Evolutionary conservation across 2,888 invertebrate species (phyloP).

Genomic region (Julus scandinavius): DNA sequence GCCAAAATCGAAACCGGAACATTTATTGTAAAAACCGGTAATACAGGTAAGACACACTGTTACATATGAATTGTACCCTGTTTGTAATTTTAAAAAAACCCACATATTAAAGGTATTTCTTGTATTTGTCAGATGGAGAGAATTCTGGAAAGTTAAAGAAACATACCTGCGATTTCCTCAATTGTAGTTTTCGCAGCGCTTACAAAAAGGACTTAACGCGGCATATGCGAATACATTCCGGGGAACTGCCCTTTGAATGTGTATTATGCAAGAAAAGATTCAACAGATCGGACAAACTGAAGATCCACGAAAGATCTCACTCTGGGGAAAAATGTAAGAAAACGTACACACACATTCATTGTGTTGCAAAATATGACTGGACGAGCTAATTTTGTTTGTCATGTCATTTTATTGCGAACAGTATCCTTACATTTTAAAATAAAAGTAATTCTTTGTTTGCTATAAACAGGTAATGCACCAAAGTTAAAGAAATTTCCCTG

Average conservation of each 20-base stretch:
- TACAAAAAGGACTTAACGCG: conserved; percentile 54
- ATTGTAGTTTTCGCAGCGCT: conserved; percentile 48
- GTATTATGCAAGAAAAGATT: conserved; percentile 50
- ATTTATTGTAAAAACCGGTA: neutral
- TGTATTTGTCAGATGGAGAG: neutral
- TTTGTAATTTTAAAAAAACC: too few relatives aligned
- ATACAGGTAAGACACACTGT: neutral
- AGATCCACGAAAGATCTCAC: conserved; percentile 51
- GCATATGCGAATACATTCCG: conserved; percentile 54
- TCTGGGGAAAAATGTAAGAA: neutral
- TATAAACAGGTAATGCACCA: neutral
- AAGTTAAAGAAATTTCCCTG: conserved; percentile 40
- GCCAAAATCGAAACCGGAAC: neutral
- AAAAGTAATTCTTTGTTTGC: neutral
- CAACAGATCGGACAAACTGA: conserved; percentile 51
- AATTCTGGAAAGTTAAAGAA: conserved; percentile 3
- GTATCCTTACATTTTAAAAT: neutral
- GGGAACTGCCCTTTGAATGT: conserved; percentile 53
- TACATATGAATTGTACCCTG: neutral
- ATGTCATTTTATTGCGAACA: neutral
- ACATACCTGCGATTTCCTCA: neutral
- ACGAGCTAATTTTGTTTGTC: neutral
- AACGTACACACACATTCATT: neutral
- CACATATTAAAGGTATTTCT: neutral
- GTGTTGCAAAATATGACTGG: too few relatives aligned